A percentile compares a stretch with the other conserved stretches of the same genome.
Conservation (phyloP, 2,888 invertebrate genomes). For the Clitarchus hookeri region DNA sequence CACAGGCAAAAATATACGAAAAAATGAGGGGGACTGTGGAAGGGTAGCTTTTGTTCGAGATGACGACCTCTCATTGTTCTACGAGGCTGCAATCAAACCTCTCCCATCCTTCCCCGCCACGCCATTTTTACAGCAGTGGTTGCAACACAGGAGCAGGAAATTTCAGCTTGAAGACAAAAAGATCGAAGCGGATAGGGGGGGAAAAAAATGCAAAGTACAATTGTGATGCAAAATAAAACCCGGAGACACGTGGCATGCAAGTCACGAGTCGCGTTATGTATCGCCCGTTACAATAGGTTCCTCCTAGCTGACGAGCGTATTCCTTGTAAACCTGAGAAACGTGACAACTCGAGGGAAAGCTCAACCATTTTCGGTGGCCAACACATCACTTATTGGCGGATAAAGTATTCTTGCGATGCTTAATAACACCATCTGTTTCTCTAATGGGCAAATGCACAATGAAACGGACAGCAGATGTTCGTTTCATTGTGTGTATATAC, state of each 20-base stretch:
- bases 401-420: too few species aligned
- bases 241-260: not conserved
- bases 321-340: too few species aligned
- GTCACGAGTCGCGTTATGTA: too few species aligned
- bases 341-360: too few species aligned
- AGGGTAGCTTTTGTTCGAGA: conserved; percentile 31
- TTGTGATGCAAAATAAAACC: not conserved
- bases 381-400: too few species aligned
- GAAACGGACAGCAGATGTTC: too few species aligned
- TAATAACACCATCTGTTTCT: too few species aligned
- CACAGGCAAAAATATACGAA: not conserved
- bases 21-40: conserved; percentile 11
- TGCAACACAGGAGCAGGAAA: not conserved
- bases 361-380: too few species aligned
- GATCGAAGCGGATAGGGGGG: not conserved
- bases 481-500: too few species aligned
- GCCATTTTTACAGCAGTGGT: not conserved
- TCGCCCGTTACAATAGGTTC: too few species aligned
- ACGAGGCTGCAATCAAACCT: conserved; percentile 32
- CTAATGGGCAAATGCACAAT: too few species aligned
- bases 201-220: not conserved
- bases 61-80: conserved; percentile 34
- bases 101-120: not conserved
- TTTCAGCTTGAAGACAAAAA: conserved; percentile 2
- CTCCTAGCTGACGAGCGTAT: too few species aligned